Conservation (phyloP, 2,888 invertebrate species). For the Harpalus rubripes region DNA sequence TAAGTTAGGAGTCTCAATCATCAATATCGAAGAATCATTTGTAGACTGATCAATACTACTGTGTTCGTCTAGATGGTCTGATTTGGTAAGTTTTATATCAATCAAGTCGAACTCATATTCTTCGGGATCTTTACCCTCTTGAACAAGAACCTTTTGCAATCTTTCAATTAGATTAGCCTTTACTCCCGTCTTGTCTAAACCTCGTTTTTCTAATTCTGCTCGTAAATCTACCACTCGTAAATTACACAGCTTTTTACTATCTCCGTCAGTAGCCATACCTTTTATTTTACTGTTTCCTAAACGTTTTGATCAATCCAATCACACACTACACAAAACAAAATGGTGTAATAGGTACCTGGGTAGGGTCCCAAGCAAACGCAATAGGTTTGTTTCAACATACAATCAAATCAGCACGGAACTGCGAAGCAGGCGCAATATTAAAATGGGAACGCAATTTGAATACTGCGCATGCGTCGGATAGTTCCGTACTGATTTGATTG, state of each 20-base stretch:
- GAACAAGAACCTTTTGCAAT: slow-evolving; percentile 86
- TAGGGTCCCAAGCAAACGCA: too few species aligned
- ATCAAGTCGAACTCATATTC: slow-evolving; percentile 78
- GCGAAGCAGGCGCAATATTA: too few species aligned
- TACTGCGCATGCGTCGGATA: too few species aligned
- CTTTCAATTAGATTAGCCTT: slow-evolving; percentile 92
- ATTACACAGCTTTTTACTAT: slow-evolving; percentile 88
- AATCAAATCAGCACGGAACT: too few species aligned
- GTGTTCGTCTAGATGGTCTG: slow-evolving; percentile 74
- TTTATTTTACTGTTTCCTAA: not conserved
- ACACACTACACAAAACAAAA: slow-evolving; percentile 24
- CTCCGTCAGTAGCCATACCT: slow-evolving; percentile 80
- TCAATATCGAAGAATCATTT: slow-evolving; percentile 46
- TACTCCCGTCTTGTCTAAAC: slow-evolving; percentile 91
- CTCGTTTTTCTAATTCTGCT: slow-evolving; percentile 91
- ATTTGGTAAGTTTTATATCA: slow-evolving; percentile 78
- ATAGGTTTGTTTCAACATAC: too few species aligned
- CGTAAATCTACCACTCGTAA: slow-evolving; percentile 93
- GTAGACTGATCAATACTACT: slow-evolving; percentile 62
- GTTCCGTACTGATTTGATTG: too few species aligned
- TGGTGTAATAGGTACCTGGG: slow-evolving; percentile 16
- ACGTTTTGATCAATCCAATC: slow-evolving; percentile 14
- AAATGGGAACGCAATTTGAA: too few species aligned
- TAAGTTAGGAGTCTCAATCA: too few species aligned
- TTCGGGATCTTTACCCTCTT: slow-evolving; percentile 87